Evolutionary conservation across 1,140 invertebrate genomes (phyloP), one percentile per base, ranked within the genome.

Genomic region (Calycopis cecrops): DNA sequence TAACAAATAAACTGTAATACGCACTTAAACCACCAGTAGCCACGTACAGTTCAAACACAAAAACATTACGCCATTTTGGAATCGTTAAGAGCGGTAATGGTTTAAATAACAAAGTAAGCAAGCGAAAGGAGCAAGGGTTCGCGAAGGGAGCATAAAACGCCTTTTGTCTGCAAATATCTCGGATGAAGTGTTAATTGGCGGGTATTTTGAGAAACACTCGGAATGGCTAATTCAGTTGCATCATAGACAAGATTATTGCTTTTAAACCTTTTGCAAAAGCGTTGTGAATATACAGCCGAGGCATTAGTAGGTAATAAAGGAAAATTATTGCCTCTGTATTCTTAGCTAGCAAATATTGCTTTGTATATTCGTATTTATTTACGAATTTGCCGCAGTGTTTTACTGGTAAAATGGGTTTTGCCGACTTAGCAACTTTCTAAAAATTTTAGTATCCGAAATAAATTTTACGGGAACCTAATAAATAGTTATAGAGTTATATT

Each of bases 131-230:
- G 21, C 21, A 28, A 28, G 6, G 59, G 62, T 68, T 74, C 64
- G 62, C 65, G 54, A 63, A 73, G 60, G 52, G 40, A 28, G 48
- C 54, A 71, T 72, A 69, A 72, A 72, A 71, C 60, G 48, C 58
- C 67, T 68, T 81, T 79, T 77, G 72, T 74, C 62, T 59, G 63
- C 64, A 59, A 63, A 66, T 65, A 57, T 52, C 35, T 58, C 61
- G 65, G 64, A 67, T 62, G 67, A 74, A 60, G 65, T 79, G 81
- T 68, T 80, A 82, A 85, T 80, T 82, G 78, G 69, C 70, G 71
- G 76, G 70, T 70, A 69, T 71, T 68, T 66, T 65, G 65, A 35
- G 57, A 59, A 64, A 62, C 62, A 54, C 56, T 52, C 62, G 71
- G 68, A 67, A 69, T 69, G 66, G 66, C 65, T 54, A 60, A 60